Evolutionary conservation across 2,888 invertebrate genomes (phyloP), one percentile per base, ranked within the genome.

Genomic region (Lasioglossum zephyrum): DNA sequence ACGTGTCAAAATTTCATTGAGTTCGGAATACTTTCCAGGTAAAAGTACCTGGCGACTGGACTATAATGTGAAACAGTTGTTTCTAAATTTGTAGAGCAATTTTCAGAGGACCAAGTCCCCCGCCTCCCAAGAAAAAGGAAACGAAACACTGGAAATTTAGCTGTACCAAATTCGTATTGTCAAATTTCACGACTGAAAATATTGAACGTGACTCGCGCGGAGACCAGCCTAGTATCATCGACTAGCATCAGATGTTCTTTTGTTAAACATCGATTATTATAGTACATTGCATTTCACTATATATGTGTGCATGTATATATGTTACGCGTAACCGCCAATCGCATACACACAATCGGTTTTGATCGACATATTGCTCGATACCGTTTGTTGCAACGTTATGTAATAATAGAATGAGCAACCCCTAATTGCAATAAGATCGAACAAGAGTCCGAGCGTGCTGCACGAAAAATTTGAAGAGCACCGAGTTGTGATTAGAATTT

Each of bases 291-390:
- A n/a, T 11, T 41, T 11, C 41, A 11, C 22, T 18, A 39, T 39
- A 69, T 66, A 6, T 63, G 6, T 66, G 36, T 3, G 4, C 36
- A 36, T 36, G 36, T 36, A 36, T 36, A 36, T 36, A 36, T 36
- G 3, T 36, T 18, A 31, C 63, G 18, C 63, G 31, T 63, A 31
- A 31, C 2, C 31, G 22, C 36, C 36, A 73, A 73, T 73, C n/a
- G 47, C 31, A 73, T 36, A 9, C 31, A 22, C 63, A 9, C 36
- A n/a, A 73, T 53, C 49, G 36, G 22, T 16, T 66, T n/a, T 47
- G 36, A 16, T 76, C n/a, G 36, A 69, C 4, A 69, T 36, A 77
- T 49, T 49, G 69, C 36, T 69, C 49, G 16, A 49, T 63, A 63
- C 39, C 18, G 4, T n/a, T 4, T 36, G n/a, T 36, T n/a, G n/a